Evolutionary conservation across 2,888 invertebrate genomes (phyloP).

Genomic region (Brachynemurus nebulosus): DNA sequence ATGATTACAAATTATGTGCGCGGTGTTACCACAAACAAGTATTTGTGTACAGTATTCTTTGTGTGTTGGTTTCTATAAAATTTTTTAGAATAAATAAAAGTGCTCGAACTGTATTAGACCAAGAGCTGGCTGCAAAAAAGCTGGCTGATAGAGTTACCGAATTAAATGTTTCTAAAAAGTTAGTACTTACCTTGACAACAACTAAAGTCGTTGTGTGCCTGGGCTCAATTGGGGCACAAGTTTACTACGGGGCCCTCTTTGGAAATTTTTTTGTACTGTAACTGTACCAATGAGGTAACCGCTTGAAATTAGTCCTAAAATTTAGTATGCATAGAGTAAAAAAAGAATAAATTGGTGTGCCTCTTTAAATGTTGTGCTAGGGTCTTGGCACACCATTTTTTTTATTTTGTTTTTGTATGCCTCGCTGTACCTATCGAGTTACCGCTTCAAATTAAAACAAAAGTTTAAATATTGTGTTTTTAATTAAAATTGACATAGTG

Average conservation of each 20-base stretch:
- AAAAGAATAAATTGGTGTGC: neutral
- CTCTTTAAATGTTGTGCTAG: neutral
- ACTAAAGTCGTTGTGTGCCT: neutral
- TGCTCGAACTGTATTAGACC: too few relatives aligned
- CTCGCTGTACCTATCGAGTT: too few relatives aligned
- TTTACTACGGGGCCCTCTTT: neutral
- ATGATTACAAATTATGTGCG: too few relatives aligned
- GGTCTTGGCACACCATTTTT: neutral
- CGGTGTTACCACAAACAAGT: too few relatives aligned
- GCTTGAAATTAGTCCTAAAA: too few relatives aligned
- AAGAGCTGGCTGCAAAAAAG: neutral
- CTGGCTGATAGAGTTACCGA: neutral
- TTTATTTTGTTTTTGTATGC: neutral
- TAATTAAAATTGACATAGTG: too few relatives aligned
- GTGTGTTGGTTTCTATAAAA: too few relatives aligned
- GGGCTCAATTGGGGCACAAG: neutral
- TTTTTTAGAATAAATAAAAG: too few relatives aligned
- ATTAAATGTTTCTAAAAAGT: neutral
- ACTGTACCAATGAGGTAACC: neutral
- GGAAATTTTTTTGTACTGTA: neutral
- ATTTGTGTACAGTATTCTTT: too few relatives aligned
- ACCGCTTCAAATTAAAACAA: too few relatives aligned
- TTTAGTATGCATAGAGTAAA: neutral
- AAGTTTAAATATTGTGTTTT: too few relatives aligned
- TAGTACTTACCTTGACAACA: neutral